Conservation (phyloP, 2,888 invertebrate genomes). For the Hymenopus coronatus region DNA sequence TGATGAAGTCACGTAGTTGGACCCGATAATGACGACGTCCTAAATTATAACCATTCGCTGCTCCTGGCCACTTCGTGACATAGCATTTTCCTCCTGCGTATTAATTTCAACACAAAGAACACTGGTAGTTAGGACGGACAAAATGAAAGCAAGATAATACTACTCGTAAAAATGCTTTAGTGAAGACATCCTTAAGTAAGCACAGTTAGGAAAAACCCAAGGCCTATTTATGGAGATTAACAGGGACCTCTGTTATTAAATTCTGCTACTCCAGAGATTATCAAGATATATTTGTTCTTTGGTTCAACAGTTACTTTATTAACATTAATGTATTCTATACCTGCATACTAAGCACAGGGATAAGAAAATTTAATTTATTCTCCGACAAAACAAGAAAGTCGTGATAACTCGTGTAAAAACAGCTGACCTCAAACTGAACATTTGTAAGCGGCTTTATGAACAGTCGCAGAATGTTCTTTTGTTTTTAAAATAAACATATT, state of each 20-base stretch:
- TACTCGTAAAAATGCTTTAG: not conserved
- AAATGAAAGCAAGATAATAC: not conserved
- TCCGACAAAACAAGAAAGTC: too few species aligned
- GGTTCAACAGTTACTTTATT: too few species aligned
- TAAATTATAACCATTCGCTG: not conserved
- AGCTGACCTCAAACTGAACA: too few species aligned
- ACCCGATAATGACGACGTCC: not conserved
- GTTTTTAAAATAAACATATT: too few species aligned
- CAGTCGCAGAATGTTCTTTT: too few species aligned
- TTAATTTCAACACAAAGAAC: not conserved
- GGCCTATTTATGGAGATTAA: not conserved
- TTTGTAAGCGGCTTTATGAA: too few species aligned
- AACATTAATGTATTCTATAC: not conserved
- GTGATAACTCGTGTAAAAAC: too few species aligned
- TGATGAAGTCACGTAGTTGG: not conserved
- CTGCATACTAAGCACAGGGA: not conserved
- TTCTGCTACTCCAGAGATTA: not conserved
- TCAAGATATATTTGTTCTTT: not conserved
- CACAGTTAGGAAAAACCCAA: not conserved
- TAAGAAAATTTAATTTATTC: too few species aligned
- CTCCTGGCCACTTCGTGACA: not conserved
- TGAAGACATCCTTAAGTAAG: not conserved
- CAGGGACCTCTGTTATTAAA: not conserved
- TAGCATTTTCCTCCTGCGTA: not conserved
- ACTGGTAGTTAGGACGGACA: not conserved